A percentile compares a stretch with the other conserved stretches of the same genome.
Conservation (phyloP, 92 coral and sea anemone species). For the Paragorgia papillata region DNA sequence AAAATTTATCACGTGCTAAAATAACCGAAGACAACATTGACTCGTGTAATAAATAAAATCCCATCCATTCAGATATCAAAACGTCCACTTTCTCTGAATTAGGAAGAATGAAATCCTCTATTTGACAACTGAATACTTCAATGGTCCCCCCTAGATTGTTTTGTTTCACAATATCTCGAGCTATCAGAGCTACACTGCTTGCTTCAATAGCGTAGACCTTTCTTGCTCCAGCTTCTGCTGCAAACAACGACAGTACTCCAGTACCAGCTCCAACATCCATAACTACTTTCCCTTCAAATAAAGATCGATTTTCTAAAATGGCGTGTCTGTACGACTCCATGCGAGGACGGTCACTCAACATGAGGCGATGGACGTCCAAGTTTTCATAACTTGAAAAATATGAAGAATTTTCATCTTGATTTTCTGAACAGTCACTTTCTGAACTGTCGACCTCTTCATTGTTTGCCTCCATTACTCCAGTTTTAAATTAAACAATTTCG, state of each 20-base stretch:
- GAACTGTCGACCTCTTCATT: too few relatives aligned
- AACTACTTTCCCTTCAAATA: conserved; percentile 39
- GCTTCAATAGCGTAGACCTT: conserved; percentile 39
- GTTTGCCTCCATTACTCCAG: too few relatives aligned
- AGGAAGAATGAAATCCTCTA: conserved; percentile 35
- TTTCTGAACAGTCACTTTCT: neutral
- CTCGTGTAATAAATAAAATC: conserved; percentile 41
- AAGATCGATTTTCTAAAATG: conserved; percentile 18
- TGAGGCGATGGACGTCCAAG: conserved; percentile 39
- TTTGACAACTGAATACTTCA: conserved; percentile 43
- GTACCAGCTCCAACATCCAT: conserved; percentile 45
- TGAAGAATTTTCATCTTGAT: neutral
- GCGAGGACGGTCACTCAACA: conserved; percentile 40
- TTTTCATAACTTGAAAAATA: conserved; percentile 42
- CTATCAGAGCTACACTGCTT: conserved; percentile 29
- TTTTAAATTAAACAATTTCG: too few relatives aligned
- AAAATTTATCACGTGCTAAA: conserved; percentile 39
- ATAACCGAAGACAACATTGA: conserved; percentile 41
- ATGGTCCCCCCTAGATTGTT: conserved; percentile 20
- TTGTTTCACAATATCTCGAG: conserved; percentile 22
- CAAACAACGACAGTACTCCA: conserved; percentile 38
- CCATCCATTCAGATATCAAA: conserved; percentile 44
- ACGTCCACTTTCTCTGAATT: conserved; percentile 34
- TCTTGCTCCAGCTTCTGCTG: conserved; percentile 43
- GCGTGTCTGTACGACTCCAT: conserved; percentile 30